Conservation (phyloP, 2,888 invertebrate genomes). For the Gonocerus acuteangulatus region DNA sequence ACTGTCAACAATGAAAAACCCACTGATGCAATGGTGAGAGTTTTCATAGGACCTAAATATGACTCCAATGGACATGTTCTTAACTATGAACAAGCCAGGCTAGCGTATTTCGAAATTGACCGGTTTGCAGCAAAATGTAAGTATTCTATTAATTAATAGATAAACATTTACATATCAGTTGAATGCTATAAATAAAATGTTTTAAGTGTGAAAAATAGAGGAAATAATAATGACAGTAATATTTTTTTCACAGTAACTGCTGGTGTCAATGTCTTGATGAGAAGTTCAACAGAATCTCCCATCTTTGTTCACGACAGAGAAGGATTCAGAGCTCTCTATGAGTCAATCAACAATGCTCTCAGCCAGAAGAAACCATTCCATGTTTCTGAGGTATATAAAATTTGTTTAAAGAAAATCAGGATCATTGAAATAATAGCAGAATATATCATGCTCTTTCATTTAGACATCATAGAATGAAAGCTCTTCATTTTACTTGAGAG, state of each 20-base stretch:
- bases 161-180: too few species aligned
- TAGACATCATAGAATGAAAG: too few species aligned
- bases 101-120: slow-evolving; percentile 59
- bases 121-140: slow-evolving; percentile 51
- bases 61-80: slow-evolving; percentile 52
- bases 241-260: slow-evolving; percentile 45
- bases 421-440: too few species aligned
- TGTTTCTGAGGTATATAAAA: slow-evolving; percentile 42
- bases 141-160: slow-evolving; percentile 23
- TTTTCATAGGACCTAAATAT: slow-evolving; percentile 63
- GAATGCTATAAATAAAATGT: too few species aligned
- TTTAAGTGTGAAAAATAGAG: too few species aligned
- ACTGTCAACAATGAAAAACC: slow-evolving; percentile 52
- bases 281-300: slow-evolving; percentile 59
- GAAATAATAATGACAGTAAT: too few species aligned
- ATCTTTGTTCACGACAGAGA: slow-evolving; percentile 57
- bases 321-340: slow-evolving; percentile 56
- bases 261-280: slow-evolving; percentile 60
- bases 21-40: slow-evolving; percentile 54
- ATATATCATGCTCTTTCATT: too few species aligned
- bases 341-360: slow-evolving; percentile 53
- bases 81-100: slow-evolving; percentile 42
- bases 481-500: too few species aligned
- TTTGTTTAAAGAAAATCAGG: too few species aligned
- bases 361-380: slow-evolving; percentile 46